Percentiles rank a stretch among this genome's conserved stretches.
phyloP scores from a whole-genome alignment of 2,888 invertebrate species.

The Oasisia sp. region DNA sequence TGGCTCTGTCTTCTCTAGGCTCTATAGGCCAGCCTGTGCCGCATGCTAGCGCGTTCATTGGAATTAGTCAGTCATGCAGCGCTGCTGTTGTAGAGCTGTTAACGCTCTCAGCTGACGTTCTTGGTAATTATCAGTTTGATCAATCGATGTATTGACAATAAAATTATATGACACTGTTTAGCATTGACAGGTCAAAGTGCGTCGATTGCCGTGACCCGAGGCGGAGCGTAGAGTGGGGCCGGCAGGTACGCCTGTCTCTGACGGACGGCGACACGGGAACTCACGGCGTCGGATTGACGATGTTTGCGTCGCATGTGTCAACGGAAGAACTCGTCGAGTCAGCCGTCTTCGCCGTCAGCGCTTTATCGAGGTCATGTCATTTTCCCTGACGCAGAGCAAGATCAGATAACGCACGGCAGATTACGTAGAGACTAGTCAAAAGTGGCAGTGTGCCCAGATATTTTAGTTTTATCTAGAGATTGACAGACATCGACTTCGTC shows the following conservation, averaged over 20 bases:
- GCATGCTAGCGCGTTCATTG: too few relatives aligned
- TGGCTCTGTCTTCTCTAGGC: too few relatives aligned
- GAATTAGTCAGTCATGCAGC: too few relatives aligned
- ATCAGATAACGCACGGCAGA: background rate
- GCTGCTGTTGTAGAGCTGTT: background rate
- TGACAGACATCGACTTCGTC: background rate
- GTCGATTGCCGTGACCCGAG: background rate
- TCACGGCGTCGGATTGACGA: background rate
- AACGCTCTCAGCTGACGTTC: background rate
- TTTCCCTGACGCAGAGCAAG: background rate
- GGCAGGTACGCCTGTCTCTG: background rate
- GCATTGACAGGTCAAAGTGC: background rate
- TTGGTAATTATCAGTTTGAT: background rate
- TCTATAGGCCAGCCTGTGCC: too few relatives aligned
- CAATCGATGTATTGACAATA: background rate
- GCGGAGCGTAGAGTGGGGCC: background rate
- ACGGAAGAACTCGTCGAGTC: background rate
- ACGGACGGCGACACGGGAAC: background rate
- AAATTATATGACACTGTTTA: background rate
- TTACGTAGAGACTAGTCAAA: background rate
- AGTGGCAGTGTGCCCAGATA: background rate
- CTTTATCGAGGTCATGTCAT: background rate
- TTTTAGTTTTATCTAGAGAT: background rate
- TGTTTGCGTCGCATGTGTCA: background rate
- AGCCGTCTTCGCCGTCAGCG: background rate